Conservation (phyloP, 1,140 invertebrate genomes). For the Triops longicaudatus region DNA sequence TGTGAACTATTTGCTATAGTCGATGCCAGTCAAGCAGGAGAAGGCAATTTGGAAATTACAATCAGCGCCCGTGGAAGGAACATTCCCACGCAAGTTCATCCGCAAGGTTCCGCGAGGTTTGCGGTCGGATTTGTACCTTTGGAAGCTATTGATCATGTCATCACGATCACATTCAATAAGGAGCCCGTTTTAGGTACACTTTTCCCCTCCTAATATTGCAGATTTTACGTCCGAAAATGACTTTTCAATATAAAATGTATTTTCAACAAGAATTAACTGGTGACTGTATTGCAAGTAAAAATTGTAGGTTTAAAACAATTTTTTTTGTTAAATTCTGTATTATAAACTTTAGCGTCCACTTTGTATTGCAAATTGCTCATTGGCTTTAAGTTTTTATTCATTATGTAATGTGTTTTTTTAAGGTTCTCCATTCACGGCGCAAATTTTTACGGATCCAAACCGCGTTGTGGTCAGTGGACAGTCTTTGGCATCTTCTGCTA, state of each 20-base stretch:
- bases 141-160: conserved; percentile 85
- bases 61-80: conserved; percentile 87
- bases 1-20: conserved; percentile 48
- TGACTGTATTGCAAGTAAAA: no score
- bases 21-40: conserved; percentile 90
- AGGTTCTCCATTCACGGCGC: conserved; percentile 71
- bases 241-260: no score
- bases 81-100: conserved; percentile 95
- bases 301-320: no score
- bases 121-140: conserved; percentile 91
- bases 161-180: conserved; percentile 96
- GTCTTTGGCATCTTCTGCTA: conserved; percentile 55
- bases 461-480: conserved; percentile 61
- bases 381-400: no score
- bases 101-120: conserved; percentile 78
- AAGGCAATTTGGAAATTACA: conserved; percentile 95
- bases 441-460: conserved; percentile 58
- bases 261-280: no score
- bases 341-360: no score
- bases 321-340: no score
- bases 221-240: background rate
- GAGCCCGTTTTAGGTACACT: conserved; percentile 53
- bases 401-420: conserved; percentile 34
- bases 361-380: no score
- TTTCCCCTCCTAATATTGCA: conserved; percentile 24